Conservation (phyloP, 2,113 vertebrate species). For the Heptranchias perlo region DNA sequence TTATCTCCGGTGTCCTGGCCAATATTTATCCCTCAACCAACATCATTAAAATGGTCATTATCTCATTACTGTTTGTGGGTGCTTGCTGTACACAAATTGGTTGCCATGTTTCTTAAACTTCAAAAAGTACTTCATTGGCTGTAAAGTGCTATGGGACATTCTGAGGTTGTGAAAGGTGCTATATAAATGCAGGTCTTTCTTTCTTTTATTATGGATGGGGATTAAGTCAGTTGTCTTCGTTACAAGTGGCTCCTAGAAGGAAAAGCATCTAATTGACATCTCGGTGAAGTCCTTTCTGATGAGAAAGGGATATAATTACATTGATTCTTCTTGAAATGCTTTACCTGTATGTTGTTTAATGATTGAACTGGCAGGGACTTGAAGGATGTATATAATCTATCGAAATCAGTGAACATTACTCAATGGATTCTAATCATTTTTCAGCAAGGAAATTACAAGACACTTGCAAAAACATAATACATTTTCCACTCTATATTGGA, state of each 20-base stretch:
- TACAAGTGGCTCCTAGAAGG: not conserved
- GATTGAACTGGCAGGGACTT: too few relatives aligned
- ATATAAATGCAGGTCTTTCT: not conserved
- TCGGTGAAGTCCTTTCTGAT: not conserved
- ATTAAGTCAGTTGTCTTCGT: not conserved
- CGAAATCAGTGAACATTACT: not conserved
- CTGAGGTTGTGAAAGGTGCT: not conserved
- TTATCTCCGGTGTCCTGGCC: not conserved
- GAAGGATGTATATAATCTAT: not conserved
- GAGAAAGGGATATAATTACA: not conserved
- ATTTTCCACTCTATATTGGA: not conserved
- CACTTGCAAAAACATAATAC: not conserved
- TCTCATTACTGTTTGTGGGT: not conserved
- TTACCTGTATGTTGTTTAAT: not conserved
- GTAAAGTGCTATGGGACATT: not conserved
- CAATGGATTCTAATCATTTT: not conserved
- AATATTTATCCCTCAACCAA: not conserved
- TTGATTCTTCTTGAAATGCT: too few relatives aligned
- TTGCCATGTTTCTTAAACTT: not conserved
- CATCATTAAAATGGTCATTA: not conserved
- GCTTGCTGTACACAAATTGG: not conserved
- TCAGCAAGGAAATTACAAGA: not conserved
- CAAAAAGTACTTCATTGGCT: not conserved
- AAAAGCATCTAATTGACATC: conserved; percentile 11
- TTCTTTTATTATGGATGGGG: not conserved